phyloP scores from a whole-genome alignment of 2,113 vertebrate species.

The human region GRCh38 chr5:119148001-119148500 shows the following conservation, averaged over 20 bases:
- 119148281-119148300: background rate
- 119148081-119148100: background rate
- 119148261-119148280: background rate
- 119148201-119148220: background rate
- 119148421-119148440: background rate
- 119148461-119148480: background rate
- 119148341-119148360: background rate
- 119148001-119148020: background rate
- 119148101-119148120: slow-evolving; percentile 22
- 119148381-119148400: background rate
- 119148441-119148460: background rate
- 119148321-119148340: background rate
- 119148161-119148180: background rate
- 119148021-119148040: background rate
- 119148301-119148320: slow-evolving; percentile 30
- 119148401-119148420: background rate
- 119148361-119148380: background rate
- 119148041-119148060: background rate
- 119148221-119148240: background rate
- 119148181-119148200: background rate
- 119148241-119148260: slow-evolving; percentile 53
- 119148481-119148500: slow-evolving; percentile 2
- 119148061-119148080: background rate
- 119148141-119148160: background rate
- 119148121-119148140: background rate